Evolutionary conservation across 1,140 invertebrate species (phyloP).

Genomic region (Drosophila suzukii): DNA sequence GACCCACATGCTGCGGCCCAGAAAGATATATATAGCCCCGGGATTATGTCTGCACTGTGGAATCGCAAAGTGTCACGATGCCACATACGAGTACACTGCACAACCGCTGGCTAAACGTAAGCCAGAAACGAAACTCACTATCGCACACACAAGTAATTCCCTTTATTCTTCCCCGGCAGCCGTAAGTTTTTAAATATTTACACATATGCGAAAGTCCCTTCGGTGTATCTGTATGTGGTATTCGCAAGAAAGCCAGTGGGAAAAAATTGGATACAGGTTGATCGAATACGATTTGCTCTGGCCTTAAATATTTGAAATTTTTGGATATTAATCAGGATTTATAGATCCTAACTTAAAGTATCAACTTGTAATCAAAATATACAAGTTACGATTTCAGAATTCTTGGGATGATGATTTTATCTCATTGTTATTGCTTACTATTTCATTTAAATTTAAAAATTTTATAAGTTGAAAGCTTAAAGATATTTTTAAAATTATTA

Average conservation of each 20-base stretch:
- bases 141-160: constrained; percentile 30
- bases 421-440: too few species aligned
- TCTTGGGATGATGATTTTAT: too few species aligned
- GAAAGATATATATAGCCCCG: constrained; percentile 32
- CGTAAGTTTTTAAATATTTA: constrained; percentile 54
- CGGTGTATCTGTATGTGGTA: constrained; percentile 18
- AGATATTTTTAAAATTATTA: too few species aligned
- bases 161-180: constrained; percentile 41
- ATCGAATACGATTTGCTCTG: neutral
- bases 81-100: constrained; percentile 43
- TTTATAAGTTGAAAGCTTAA: too few species aligned
- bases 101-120: constrained; percentile 46
- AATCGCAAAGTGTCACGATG: constrained; percentile 60
- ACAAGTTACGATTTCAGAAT: too few species aligned
- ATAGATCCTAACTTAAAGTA: too few species aligned
- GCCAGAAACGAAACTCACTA: constrained; percentile 27
- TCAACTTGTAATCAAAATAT: too few species aligned
- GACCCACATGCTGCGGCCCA: constrained; percentile 32
- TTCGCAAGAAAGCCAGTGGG: neutral
- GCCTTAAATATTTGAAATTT: too few species aligned
- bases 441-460: too few species aligned
- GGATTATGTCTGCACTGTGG: constrained; percentile 62
- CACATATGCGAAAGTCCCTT: constrained; percentile 27
- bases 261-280: neutral
- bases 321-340: neutral